Evolutionary conservation across 2,888 invertebrate species (phyloP).

Genomic region (Apotomis capreana): DNA sequence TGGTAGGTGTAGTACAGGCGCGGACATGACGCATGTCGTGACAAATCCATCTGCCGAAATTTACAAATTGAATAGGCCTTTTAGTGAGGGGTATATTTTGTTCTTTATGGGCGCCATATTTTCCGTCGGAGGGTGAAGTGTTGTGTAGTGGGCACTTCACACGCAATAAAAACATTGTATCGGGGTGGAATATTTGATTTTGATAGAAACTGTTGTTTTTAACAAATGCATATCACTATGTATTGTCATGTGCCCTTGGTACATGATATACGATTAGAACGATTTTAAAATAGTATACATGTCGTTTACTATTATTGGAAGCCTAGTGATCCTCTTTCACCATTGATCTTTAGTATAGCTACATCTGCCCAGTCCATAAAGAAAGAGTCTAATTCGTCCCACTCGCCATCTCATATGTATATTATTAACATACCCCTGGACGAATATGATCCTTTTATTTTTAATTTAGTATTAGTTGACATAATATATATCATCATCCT

Average conservation of each 20-base stretch:
- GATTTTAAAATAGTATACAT: too few species aligned
- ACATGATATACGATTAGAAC: too few species aligned
- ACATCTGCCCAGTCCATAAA: too few species aligned
- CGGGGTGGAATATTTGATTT: neutral
- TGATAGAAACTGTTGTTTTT: neutral
- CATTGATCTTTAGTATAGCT: too few species aligned
- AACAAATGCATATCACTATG: neutral
- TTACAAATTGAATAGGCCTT: conserved; percentile 51
- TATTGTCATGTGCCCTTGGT: neutral
- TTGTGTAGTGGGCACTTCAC: conserved; percentile 28
- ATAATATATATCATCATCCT: too few species aligned
- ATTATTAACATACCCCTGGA: too few species aligned
- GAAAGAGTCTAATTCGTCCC: too few species aligned
- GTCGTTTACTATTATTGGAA: too few species aligned
- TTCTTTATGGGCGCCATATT: conserved; percentile 30
- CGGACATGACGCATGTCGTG: conserved; percentile 60
- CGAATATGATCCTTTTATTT: too few species aligned
- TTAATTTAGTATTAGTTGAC: too few species aligned
- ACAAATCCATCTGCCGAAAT: conserved; percentile 59
- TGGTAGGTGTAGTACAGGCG: conserved; percentile 11
- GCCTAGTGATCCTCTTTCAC: too few species aligned
- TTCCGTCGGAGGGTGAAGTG: conserved; percentile 18
- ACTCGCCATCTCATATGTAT: too few species aligned
- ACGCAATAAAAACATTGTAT: conserved; percentile 20
- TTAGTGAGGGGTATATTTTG: conserved; percentile 45